A percentile compares a stretch with the other conserved stretches of the same genome.
These are phyloP conservation scores for Pteronotus mesoamericanus DNA, from an alignment of 2,797 vertebrate species.

Conservation along the genomic window DNA sequence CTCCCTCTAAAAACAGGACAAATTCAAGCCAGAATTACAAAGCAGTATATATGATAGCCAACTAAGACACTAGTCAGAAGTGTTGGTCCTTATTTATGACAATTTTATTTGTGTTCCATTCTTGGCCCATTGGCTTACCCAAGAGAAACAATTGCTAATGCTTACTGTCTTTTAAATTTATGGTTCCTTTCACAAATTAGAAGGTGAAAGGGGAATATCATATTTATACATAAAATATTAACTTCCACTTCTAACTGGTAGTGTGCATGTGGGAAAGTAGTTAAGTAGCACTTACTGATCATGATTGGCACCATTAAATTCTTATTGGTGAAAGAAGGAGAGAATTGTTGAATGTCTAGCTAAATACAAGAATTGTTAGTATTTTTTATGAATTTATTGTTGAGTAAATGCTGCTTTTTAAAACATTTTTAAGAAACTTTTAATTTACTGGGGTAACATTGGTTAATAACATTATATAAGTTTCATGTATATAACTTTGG, in stretches of 20 bases:
- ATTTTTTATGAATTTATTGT: neutral
- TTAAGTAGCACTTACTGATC: neutral
- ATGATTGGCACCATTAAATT: neutral
- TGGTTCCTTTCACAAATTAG: neutral
- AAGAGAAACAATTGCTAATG: neutral
- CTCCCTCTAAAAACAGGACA: neutral
- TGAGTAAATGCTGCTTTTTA: neutral
- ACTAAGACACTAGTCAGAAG: neutral
- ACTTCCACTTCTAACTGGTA: neutral
- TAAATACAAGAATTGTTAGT: neutral
- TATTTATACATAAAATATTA: neutral
- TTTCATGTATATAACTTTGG: neutral
- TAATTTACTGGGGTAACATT: neutral
- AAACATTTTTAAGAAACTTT: neutral
- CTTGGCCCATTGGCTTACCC: neutral
- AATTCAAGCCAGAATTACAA: neutral
- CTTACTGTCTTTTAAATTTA: neutral
- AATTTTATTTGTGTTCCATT: slow-evolving; percentile 5
- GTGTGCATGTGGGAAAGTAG: neutral
- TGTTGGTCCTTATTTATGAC: neutral
- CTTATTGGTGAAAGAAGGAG: neutral
- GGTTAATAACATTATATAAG: neutral
- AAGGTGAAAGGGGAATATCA: neutral
- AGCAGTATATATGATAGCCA: neutral
- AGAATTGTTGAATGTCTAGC: neutral